phyloP scores from a whole-genome alignment of 2,888 invertebrate species.

The Thera obeliscata region DNA sequence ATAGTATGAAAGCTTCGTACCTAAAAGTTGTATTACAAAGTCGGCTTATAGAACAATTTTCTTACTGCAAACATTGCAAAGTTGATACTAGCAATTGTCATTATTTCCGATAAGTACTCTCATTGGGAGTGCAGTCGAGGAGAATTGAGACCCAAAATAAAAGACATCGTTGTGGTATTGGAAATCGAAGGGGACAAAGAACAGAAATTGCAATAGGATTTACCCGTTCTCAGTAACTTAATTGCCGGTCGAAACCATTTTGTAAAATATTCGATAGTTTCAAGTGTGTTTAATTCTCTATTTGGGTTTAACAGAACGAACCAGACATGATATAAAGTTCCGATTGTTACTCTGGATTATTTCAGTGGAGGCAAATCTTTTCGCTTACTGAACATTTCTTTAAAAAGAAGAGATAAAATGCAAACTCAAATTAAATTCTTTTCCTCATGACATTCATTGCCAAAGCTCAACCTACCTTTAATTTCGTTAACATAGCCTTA shows the following conservation, averaged over 20 bases:
- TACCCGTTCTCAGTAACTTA: constrained; percentile 30
- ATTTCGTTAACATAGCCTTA: constrained; percentile 54
- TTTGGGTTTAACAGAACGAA: not conserved
- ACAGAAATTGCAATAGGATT: constrained; percentile 30
- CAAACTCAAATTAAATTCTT: constrained; percentile 23
- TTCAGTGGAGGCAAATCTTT: not conserved
- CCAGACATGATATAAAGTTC: not conserved
- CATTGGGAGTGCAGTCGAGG: constrained; percentile 28
- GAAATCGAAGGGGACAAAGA: constrained; percentile 39
- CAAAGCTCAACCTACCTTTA: constrained; percentile 38
- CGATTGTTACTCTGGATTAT: not conserved
- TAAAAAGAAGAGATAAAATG: not conserved
- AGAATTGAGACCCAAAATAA: constrained; percentile 32
- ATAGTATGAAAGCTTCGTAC: no score
- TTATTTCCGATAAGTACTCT: constrained; percentile 37
- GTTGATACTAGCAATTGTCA: constrained; percentile 25
- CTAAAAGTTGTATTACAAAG: not conserved
- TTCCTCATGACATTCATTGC: constrained; percentile 15
- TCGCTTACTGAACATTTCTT: not conserved
- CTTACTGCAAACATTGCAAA: constrained; percentile 19
- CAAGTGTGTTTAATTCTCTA: not conserved
- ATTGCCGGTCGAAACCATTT: constrained; percentile 26
- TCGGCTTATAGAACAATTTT: constrained; percentile 19
- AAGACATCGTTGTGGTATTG: constrained; percentile 34
- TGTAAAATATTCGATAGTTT: constrained; percentile 6